These are phyloP conservation scores for Ursus arctos DNA, from an alignment of 2,113 vertebrate species.

Conservation along the genomic window DNA sequence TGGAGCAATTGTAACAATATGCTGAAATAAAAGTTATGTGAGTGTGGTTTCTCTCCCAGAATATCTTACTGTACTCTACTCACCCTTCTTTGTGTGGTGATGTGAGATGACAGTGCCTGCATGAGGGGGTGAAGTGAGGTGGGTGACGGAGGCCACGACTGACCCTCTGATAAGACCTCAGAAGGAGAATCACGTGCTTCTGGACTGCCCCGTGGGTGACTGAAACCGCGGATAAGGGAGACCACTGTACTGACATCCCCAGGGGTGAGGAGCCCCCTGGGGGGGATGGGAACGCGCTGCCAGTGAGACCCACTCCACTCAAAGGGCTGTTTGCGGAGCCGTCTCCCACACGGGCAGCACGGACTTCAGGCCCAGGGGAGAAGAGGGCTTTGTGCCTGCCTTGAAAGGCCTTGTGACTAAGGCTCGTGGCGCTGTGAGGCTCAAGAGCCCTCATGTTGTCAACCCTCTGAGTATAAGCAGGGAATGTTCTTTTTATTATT, in stretches of 20 bases:
- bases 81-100: not conserved
- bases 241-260: not conserved
- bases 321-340: not conserved
- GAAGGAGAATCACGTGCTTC: not conserved
- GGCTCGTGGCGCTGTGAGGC: not conserved
- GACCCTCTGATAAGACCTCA: not conserved
- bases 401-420: constrained; percentile 33
- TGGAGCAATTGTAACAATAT: not conserved
- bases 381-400: constrained; percentile 33
- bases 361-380: not conserved
- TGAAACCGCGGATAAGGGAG: not conserved
- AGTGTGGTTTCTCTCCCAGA: not conserved
- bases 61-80: not conserved
- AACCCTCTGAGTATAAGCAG: not conserved
- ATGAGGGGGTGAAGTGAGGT: not conserved
- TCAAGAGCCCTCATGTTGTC: not conserved
- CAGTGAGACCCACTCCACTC: not conserved
- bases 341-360: not conserved
- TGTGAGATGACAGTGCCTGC: not conserved
- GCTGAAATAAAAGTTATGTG: not conserved
- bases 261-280: not conserved
- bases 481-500: not conserved
- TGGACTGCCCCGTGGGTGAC: not conserved
- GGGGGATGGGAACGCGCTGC: not conserved
- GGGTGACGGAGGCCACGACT: not conserved